Conservation (phyloP, 2,888 invertebrate species). For the Brenthis ino region DNA sequence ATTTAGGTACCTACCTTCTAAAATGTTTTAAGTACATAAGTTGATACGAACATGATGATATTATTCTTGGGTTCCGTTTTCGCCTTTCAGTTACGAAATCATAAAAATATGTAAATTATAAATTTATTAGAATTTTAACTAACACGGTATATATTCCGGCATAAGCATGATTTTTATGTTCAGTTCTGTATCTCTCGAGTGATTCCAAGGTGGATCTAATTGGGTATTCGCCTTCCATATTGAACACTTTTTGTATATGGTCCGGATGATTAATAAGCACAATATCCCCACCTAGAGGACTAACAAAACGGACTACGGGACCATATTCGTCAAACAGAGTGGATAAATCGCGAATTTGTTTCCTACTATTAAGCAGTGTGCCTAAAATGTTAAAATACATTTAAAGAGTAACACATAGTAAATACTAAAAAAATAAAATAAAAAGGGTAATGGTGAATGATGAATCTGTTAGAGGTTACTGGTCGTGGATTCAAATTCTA, state of each 20-base stretch:
- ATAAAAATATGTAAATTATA: background rate
- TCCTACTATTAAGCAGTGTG: constrained; percentile 55
- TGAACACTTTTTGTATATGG: constrained; percentile 83
- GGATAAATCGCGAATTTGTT: constrained; percentile 59
- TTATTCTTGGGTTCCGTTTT: no score
- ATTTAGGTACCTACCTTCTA: no score
- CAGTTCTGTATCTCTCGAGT: constrained; percentile 84
- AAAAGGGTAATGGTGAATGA: no score
- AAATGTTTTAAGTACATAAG: no score
- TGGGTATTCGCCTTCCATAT: constrained; percentile 83
- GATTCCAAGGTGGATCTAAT: constrained; percentile 84
- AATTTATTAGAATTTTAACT: constrained; percentile 48
- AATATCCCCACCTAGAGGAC: constrained; percentile 84
- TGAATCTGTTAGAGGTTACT: no score
- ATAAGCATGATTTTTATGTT: constrained; percentile 78
- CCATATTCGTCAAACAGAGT: constrained; percentile 81
- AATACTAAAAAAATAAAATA: no score
- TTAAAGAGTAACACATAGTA: background rate
- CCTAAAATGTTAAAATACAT: constrained; percentile 48
- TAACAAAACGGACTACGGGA: constrained; percentile 85
- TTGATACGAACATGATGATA: no score
- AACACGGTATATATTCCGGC: constrained; percentile 83
- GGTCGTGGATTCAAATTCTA: no score
- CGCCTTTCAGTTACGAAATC: no score
- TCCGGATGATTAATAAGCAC: constrained; percentile 85